Conservation (phyloP, 1,140 invertebrate species). For the Solenopsis invicta region DNA sequence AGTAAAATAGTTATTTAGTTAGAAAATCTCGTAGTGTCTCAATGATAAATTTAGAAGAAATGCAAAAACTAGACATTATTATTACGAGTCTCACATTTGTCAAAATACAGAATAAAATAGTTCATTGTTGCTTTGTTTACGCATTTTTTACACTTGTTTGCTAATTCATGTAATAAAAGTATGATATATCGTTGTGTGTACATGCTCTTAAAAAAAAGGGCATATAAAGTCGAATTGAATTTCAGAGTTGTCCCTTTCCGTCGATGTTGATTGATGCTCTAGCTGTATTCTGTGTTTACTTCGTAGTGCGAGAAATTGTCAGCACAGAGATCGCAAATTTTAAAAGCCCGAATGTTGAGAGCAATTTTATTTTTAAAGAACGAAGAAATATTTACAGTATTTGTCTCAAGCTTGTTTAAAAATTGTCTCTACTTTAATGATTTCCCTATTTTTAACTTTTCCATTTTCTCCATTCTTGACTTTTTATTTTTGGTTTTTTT, state of each 20-base stretch:
- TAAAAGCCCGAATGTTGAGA: background rate
- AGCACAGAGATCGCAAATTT: background rate
- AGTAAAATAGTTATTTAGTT: background rate
- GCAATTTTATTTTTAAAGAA: background rate
- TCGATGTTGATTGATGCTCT: background rate
- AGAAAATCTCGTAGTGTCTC: background rate
- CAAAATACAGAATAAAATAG: slow-evolving; percentile 15
- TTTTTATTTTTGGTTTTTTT: background rate
- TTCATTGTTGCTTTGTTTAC: background rate
- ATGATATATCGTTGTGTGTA: background rate
- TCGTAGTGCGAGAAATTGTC: background rate
- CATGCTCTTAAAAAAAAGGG: slow-evolving; percentile 9
- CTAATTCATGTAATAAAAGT: background rate
- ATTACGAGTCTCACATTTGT: background rate
- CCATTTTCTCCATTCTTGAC: background rate
- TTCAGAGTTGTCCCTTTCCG: background rate
- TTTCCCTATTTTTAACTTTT: background rate
- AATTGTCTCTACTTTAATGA: slow-evolving; percentile 4
- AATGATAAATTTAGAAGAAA: background rate
- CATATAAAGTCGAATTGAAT: slow-evolving; percentile 3
- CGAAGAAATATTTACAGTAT: background rate
- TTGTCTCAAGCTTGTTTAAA: background rate
- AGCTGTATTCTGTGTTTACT: background rate
- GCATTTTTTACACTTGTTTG: background rate
- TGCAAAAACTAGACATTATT: background rate